Base-by-base conservation (phyloP, 2,888 invertebrate genomes). In the Xanthorhoe spadicearia region DNA sequence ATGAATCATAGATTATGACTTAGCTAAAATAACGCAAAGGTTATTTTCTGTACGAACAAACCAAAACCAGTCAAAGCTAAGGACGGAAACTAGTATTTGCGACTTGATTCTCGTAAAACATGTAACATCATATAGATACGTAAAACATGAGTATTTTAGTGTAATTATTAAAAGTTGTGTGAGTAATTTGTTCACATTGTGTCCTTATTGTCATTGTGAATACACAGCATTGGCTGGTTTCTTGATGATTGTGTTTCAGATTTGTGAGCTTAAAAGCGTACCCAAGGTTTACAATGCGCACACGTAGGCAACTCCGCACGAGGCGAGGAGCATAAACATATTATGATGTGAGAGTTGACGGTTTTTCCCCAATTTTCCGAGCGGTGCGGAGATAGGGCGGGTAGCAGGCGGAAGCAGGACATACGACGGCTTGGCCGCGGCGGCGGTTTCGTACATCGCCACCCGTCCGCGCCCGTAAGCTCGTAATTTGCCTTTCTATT, bases 401-500 rank as follows among this genome's bases (percentile, higher is more conserved):
- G 74, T 74, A 72, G 76, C 74, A 79, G 75, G 89, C 75, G 84
- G 68, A 87, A 90, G 88, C 80, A 82, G 87, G 92, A 88, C 82
- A 84, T 83, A 81, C 77, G 83, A 84, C 35, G 75, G 81, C 57
- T 54, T 57, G 65, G 81, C 81, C 84, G 80, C 78, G 82, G 83
- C 81, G 82, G 92, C 85, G 92, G 92, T 92, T 92, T 90, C 88
- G 88, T 89, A 92, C 92, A 92, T 91, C 90, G 92, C 91, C 90
- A 90, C 92, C 92, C 92, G 92, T 92, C 92, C 90, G 92, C 92
- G 91, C 90, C 89, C 90, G 92, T 92, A 93, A 93, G 92, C 92
- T 92, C 92, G 92, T 93, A 92, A 93, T 93, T 93, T 92, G 93
- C 92, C 93, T 93, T 93, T 93, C 93, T 93, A 93, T 93, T 93